A percentile compares a stretch with the other conserved stretches of the same genome.
phyloP scores from a whole-genome alignment of 2,888 invertebrate species.

The Branchellion lobata region DNA sequence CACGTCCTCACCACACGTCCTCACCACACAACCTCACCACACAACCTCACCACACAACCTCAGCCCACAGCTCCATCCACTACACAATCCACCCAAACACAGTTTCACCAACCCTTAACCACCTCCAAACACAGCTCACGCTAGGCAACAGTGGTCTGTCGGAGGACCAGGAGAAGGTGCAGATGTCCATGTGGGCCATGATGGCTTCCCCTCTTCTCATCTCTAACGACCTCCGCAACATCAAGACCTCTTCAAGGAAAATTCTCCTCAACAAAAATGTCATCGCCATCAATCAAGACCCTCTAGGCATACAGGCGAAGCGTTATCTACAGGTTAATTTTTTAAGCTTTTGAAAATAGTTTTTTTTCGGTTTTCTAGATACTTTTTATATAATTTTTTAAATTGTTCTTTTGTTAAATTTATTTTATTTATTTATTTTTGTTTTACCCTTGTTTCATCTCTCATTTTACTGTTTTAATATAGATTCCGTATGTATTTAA shows the following conservation, averaged over 20 bases:
- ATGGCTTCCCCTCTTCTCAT: slow-evolving; percentile 88
- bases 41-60: too few relatives aligned
- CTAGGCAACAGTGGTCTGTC: slow-evolving; percentile 91
- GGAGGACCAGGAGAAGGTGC: slow-evolving; percentile 88
- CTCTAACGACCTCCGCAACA: slow-evolving; percentile 86
- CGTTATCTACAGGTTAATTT: slow-evolving; percentile 64
- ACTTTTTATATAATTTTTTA: not conserved
- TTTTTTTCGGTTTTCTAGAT: too few relatives aligned
- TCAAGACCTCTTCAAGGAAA: slow-evolving; percentile 84
- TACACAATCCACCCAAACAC: too few relatives aligned
- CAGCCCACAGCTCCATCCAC: too few relatives aligned
- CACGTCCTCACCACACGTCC: too few relatives aligned
- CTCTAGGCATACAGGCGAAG: slow-evolving; percentile 84
- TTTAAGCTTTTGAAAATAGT: not conserved
- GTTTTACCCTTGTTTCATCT: too few relatives aligned
- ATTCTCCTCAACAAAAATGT: slow-evolving; percentile 87
- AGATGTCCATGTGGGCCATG: slow-evolving; percentile 95
- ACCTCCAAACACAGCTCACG: too few relatives aligned
- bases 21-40: too few relatives aligned
- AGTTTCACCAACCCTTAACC: too few relatives aligned
- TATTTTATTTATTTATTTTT: not conserved
- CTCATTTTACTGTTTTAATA: too few relatives aligned
- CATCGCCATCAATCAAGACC: slow-evolving; percentile 90
- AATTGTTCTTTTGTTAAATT: not conserved
- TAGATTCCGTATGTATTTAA: too few relatives aligned